Conservation (phyloP, 2,888 invertebrate genomes). For the Sphaerophoria rueppellii region DNA sequence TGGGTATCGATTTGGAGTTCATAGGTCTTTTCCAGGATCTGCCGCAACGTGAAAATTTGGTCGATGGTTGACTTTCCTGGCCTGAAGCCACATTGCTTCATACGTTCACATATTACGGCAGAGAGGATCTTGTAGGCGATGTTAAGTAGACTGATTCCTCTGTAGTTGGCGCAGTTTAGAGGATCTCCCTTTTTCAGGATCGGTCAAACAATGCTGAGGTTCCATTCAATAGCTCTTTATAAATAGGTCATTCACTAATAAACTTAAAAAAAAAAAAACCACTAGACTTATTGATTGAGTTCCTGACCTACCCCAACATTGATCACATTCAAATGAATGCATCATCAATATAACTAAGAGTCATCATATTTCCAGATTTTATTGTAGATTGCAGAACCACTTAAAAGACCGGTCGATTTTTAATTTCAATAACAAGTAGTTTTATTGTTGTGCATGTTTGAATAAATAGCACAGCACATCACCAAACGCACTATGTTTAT, state of each 20-base stretch:
- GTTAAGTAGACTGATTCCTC: too few relatives aligned
- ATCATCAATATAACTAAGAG: conserved; percentile 2
- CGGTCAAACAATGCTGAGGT: too few relatives aligned
- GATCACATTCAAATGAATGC: neutral
- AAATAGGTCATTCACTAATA: neutral
- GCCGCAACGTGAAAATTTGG: too few relatives aligned
- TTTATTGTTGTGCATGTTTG: conserved; percentile 47
- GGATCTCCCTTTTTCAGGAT: too few relatives aligned
- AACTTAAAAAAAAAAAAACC: conserved; percentile 4
- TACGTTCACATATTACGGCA: too few relatives aligned
- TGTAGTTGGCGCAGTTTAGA: too few relatives aligned
- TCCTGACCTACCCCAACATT: conserved; percentile 62
- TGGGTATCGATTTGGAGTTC: too few relatives aligned
- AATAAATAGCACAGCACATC: conserved; percentile 33
- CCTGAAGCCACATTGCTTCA: too few relatives aligned
- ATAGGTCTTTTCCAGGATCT: too few relatives aligned
- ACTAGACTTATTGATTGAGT: conserved; percentile 2
- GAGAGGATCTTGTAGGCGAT: too few relatives aligned
- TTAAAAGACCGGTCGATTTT: too few relatives aligned
- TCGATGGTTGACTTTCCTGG: too few relatives aligned
- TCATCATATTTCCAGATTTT: conserved; percentile 43
- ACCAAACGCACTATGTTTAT: conserved; percentile 14
- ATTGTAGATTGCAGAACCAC: conserved; percentile 6
- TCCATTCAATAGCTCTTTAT: neutral
- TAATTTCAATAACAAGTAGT: conserved; percentile 42